phyloP scores from a whole-genome alignment of 2,888 invertebrate genomes.

The Monoplex corrugatus region DNA sequence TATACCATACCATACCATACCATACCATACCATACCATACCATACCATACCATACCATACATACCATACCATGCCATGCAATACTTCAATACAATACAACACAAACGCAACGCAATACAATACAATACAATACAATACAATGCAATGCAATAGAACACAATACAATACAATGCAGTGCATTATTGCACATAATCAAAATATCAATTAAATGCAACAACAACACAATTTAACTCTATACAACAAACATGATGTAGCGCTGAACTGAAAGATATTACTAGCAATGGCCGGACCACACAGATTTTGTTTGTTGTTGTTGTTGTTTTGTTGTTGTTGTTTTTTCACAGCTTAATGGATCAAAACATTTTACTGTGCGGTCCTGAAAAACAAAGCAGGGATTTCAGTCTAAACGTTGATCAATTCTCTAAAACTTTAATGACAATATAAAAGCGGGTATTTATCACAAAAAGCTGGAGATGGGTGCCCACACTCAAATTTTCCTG shows the following conservation, averaged over 20 bases:
- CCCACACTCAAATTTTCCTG: not conserved
- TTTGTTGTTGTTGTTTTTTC: too few species aligned
- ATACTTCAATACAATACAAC: not conserved
- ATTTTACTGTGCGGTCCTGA: too few species aligned
- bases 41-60: conserved; percentile 25
- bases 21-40: conserved; percentile 26
- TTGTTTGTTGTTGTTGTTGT: too few species aligned
- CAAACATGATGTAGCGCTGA: too few species aligned
- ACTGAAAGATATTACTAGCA: too few species aligned
- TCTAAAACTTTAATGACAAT: too few species aligned
- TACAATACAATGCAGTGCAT: not conserved
- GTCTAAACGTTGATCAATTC: too few species aligned
- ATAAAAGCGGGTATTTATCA: too few species aligned
- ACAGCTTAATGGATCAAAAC: too few species aligned
- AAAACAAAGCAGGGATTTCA: too few species aligned
- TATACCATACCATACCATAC: conserved; percentile 25
- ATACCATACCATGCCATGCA: conserved; percentile 15
- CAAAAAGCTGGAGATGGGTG: not conserved
- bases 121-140: not conserved
- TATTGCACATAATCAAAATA: not conserved
- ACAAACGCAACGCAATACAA: not conserved
- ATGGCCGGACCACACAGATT: too few species aligned
- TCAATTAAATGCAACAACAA: not conserved
- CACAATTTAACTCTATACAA: not conserved
- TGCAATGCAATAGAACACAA: not conserved